Evolutionary conservation across 2,113 vertebrate species (phyloP).

Genomic region (Phrynosoma blainvillii): DNA sequence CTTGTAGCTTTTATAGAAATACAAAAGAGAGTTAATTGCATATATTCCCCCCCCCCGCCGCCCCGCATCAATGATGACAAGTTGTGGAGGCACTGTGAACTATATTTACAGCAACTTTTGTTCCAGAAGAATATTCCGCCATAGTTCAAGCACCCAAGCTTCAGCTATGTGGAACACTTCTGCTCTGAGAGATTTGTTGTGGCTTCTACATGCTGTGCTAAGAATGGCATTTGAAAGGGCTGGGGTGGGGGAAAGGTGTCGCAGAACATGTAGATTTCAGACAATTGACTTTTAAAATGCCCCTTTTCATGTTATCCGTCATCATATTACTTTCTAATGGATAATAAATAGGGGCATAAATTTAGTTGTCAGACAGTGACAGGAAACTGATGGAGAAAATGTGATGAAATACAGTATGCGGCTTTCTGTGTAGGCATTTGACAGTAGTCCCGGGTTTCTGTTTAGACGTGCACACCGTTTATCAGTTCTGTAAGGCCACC

Average conservation of each 20-base stretch:
- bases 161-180: not conserved
- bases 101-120: not conserved
- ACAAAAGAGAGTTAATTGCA: not conserved
- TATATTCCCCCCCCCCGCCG: no score
- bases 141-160: not conserved
- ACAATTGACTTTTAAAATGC: constrained; percentile 22
- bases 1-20: not conserved
- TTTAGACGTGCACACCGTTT: not conserved
- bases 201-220: not conserved
- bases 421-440: not conserved
- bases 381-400: constrained; percentile 15
- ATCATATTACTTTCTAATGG: constrained; percentile 11
- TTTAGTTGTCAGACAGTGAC: constrained; percentile 16
- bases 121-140: not conserved
- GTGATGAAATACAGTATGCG: not conserved
- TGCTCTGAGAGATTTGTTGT: not conserved
- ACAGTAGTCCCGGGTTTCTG: not conserved
- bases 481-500: not conserved
- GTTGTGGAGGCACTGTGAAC: not conserved
- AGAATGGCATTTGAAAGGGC: constrained; percentile 13
- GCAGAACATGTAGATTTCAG: constrained; percentile 9
- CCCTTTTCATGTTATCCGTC: not conserved
- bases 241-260: not conserved
- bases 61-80: not conserved
- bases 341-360: constrained; percentile 16